phyloP scores from a whole-genome alignment of 2,888 invertebrate genomes.

The Limnephilus lunatus region DNA sequence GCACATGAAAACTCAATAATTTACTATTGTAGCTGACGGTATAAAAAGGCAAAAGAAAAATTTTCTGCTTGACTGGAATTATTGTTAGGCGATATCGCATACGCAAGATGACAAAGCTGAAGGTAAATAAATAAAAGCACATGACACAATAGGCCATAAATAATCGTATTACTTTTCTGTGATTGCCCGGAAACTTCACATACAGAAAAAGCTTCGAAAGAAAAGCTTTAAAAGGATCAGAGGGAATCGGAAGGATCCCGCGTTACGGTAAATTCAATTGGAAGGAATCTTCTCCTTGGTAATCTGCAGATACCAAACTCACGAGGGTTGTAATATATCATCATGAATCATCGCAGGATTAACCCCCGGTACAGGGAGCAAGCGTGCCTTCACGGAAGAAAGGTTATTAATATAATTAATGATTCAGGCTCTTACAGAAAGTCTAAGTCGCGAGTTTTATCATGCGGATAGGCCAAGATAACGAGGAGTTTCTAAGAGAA shows the following conservation, averaged over 20 bases:
- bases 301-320: conserved; percentile 47
- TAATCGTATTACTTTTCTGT: conserved; percentile 40
- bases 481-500: background rate
- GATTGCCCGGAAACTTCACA: conserved; percentile 42
- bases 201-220: conserved; percentile 7
- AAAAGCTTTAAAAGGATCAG: conserved; percentile 30
- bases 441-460: background rate
- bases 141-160: conserved; percentile 43
- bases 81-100: background rate
- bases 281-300: conserved; percentile 16
- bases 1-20: background rate
- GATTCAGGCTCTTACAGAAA: background rate
- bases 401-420: background rate
- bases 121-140: conserved; percentile 30
- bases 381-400: background rate
- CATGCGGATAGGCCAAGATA: background rate
- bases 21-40: background rate
- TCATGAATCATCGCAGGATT: conserved; percentile 50
- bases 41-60: background rate
- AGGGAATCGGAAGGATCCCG: conserved; percentile 14
- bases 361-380: conserved; percentile 21
- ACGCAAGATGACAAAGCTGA: conserved; percentile 21
- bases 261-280: conserved; percentile 45
- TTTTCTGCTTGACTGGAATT: conserved; percentile 2
- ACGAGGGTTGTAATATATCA: conserved; percentile 45